These are phyloP conservation scores for Ceratina japonica DNA, from an alignment of 1,140 invertebrate genomes.

Conservation along the genomic window DNA sequence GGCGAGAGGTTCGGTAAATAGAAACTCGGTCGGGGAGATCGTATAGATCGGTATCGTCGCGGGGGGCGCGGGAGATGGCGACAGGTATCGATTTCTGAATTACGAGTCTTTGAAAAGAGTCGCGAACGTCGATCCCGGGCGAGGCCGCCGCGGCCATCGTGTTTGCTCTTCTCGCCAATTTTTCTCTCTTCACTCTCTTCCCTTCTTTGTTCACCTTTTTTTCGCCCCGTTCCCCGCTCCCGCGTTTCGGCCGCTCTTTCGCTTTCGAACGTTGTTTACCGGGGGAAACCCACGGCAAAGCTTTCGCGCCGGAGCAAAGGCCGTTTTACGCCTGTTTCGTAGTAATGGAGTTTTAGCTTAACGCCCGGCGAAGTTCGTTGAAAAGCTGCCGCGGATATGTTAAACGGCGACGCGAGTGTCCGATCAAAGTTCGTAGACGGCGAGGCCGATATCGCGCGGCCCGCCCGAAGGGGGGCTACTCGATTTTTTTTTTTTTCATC, in stretches of 20 bases:
- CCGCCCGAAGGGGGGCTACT: too few relatives aligned
- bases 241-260: constrained; percentile 19
- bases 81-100: constrained; percentile 7
- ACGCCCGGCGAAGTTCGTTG: constrained; percentile 25
- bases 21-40: neutral
- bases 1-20: neutral
- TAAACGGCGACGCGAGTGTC: constrained; percentile 19
- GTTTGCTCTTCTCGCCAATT: neutral
- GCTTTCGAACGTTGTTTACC: constrained; percentile 40
- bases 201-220: neutral
- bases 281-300: constrained; percentile 37
- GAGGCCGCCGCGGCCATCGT: neutral
- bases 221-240: neutral
- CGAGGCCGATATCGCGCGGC: too few relatives aligned
- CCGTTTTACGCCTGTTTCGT: constrained; percentile 31
- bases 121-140: neutral
- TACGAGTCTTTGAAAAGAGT: constrained; percentile 1
- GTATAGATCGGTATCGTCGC: neutral
- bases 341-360: constrained; percentile 58
- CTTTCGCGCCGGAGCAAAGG: constrained; percentile 35
- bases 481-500: too few relatives aligned
- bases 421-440: too few relatives aligned
- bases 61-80: neutral
- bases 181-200: neutral
- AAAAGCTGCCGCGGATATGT: constrained; percentile 45